A percentile compares a stretch with the other conserved stretches of the same genome.
phyloP scores from a whole-genome alignment of 1,140 invertebrate genomes.

The Cardiocondyla obscurior region DNA sequence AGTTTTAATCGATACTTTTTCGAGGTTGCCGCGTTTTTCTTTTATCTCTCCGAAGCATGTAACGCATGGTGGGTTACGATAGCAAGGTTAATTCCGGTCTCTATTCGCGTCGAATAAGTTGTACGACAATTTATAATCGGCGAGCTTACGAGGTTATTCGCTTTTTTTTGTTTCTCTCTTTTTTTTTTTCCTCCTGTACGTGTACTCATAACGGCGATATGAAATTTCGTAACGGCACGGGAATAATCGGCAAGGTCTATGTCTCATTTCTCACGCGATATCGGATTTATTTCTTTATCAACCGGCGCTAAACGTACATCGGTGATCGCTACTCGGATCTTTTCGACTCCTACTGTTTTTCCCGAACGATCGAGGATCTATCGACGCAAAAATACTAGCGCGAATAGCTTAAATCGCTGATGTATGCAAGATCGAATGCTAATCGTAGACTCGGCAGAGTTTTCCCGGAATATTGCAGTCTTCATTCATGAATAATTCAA shows the following conservation, averaged over 20 bases:
- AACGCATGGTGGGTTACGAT: neutral
- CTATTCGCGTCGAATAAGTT: neutral
- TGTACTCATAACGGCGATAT: neutral
- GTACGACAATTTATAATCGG: neutral
- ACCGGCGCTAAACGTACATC: neutral
- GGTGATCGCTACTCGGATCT: neutral
- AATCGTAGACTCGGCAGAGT: neutral
- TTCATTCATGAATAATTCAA: conserved; percentile 14
- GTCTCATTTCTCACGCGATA: conserved; percentile 7
- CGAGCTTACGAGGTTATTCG: conserved; percentile 9
- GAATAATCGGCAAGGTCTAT: neutral
- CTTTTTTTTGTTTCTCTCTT: conserved; percentile 12
- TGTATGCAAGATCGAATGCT: neutral
- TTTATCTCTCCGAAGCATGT: neutral
- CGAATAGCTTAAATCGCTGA: neutral
- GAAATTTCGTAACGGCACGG: neutral
- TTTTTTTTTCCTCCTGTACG: neutral
- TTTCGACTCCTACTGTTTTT: neutral
- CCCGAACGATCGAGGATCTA: neutral
- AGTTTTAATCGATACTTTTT: conserved; percentile 50
- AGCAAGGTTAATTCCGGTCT: conserved; percentile 2
- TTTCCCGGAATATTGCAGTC: neutral
- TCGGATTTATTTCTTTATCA: neutral
- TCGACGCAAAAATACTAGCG: neutral
- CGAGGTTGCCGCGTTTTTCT: conserved; percentile 35